phyloP scores from a whole-genome alignment of 2,888 invertebrate genomes.

The Drosophila histrio region DNA sequence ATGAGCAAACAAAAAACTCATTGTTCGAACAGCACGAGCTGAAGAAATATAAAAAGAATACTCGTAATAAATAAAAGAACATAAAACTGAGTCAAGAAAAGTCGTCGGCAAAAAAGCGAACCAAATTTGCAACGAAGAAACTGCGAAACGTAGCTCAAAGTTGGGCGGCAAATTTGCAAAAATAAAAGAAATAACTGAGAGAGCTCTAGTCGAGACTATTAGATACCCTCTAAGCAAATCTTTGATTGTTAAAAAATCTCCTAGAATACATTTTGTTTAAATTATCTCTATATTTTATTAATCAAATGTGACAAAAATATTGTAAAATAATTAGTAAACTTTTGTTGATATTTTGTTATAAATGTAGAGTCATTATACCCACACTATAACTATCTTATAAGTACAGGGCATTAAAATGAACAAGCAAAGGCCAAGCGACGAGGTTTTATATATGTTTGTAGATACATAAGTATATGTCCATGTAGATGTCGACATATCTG shows the following conservation, averaged over 20 bases:
- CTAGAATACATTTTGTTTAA: not conserved
- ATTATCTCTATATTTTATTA: not conserved
- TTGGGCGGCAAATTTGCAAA: constrained; percentile 61
- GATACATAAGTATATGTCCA: constrained; percentile 21
- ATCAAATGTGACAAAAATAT: not conserved
- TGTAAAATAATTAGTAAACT: not conserved
- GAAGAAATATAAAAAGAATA: constrained; percentile 12
- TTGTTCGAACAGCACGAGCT: constrained; percentile 65
- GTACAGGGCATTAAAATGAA: constrained; percentile 13
- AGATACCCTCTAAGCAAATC: not conserved
- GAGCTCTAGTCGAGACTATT: not conserved
- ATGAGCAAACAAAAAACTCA: constrained; percentile 30
- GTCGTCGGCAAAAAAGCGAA: constrained; percentile 17
- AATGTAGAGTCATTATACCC: not conserved
- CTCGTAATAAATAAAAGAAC: not conserved
- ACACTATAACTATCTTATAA: not conserved
- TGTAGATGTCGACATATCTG: constrained; percentile 39
- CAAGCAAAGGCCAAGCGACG: constrained; percentile 41
- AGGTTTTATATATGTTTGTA: constrained; percentile 21
- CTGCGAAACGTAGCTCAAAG: constrained; percentile 43
- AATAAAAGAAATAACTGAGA: constrained; percentile 23
- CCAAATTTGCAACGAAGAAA: constrained; percentile 37
- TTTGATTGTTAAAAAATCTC: not conserved
- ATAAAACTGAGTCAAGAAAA: constrained; percentile 45
- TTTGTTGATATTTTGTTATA: not conserved